Base-by-base conservation (phyloP, 2,113 vertebrate genomes). In the Ptyas mucosa region DNA sequence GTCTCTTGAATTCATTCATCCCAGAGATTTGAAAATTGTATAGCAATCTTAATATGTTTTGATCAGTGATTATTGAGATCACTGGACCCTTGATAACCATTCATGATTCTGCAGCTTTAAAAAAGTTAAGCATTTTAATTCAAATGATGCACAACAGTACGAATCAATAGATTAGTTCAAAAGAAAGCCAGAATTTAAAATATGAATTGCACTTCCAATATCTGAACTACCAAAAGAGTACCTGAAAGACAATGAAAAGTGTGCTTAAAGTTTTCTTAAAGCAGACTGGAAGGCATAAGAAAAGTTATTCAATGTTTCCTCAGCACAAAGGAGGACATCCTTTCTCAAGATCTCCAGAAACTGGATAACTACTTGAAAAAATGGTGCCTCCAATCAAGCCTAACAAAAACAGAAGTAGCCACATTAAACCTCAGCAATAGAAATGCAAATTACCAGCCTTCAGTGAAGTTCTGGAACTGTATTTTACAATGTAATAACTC, bases 241-340 rank as follows among this genome's bases (percentile, higher is more conserved):
- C 85, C 85, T 85, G 86, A 88, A 12, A 94, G 3, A 49, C 29
- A 94, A 75, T 89, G 24, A 90, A 93, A 8, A 93, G 89, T 89
- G 89, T 4, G 0, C 58, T 81, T 69, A 69, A 29, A 64, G 12
- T 91, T 85, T 89, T 34, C 24, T 69, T 46, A 53, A 85, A 69
- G 34, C 43, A 0, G 3, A 91, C 5, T 58, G 7, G 0, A 0
- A 39, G 94, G 24, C 15, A 58, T 12, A 52, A 53, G n/a, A 49
- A 81, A 91, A 75, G 52, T 0, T 3, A n/a, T 52, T 24, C 21
- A 12, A 0, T 0, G 0, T 87, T 61, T 91, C 93, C 55, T 91
- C 93, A 93, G 94, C 15, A 86, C 91, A 95, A 92, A 61, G 24
- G 11, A 12, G 26, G 61, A 29, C 61, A 64, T 12, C 10, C 26